Conservation (phyloP, 2,888 invertebrate species). For the Plebejus anna region DNA sequence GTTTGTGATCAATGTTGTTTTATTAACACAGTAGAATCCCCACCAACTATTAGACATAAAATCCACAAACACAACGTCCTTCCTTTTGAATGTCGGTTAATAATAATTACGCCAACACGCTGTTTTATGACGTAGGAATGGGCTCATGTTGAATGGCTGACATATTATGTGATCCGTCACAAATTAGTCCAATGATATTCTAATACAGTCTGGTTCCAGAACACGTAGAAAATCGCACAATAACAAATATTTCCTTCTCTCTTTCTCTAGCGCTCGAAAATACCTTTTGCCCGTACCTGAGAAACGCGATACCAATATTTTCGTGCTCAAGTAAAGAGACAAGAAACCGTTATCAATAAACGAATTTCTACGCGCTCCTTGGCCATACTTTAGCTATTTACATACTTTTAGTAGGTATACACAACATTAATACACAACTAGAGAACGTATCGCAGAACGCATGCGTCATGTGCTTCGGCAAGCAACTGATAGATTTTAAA, state of each 20-base stretch:
- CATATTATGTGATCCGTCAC: not conserved
- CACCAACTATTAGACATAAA: not conserved
- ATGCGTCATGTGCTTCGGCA: constrained; percentile 34
- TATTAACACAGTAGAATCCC: not conserved
- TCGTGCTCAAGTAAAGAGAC: too few relatives aligned
- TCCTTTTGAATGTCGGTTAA: not conserved
- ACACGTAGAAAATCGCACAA: too few relatives aligned
- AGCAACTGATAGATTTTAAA: not conserved
- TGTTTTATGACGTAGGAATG: not conserved
- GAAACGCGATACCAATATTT: too few relatives aligned
- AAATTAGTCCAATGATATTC: not conserved
- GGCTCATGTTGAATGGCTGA: not conserved
- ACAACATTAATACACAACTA: constrained; percentile 22
- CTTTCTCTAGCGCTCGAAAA: too few relatives aligned
- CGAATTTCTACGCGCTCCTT: not conserved
- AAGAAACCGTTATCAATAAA: too few relatives aligned
- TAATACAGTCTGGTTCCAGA: not conserved
- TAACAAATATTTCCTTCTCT: too few relatives aligned
- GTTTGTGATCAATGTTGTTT: not conserved
- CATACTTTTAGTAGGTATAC: not conserved
- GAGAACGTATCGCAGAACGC: constrained; percentile 34
- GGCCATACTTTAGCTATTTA: constrained; percentile 1
- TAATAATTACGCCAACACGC: not conserved
- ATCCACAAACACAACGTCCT: not conserved
- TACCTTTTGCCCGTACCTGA: too few relatives aligned